phyloP scores from a whole-genome alignment of 2,888 invertebrate genomes.

The Ormyrus rosae region DNA sequence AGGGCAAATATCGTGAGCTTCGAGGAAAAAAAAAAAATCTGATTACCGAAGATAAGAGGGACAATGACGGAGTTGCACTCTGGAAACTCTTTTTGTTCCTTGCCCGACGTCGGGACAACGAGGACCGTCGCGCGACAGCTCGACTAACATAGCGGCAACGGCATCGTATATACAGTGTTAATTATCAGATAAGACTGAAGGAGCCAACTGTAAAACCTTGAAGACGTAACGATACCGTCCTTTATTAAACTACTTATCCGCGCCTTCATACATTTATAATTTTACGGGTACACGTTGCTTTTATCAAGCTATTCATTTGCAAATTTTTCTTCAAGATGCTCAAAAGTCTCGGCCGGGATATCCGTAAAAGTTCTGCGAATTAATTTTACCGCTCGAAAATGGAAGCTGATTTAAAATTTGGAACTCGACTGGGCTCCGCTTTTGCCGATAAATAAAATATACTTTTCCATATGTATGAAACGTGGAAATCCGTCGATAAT shows the following conservation, averaged over 20 bases:
- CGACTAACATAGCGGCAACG: neutral
- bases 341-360: too few relatives aligned
- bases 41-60: slow-evolving; percentile 31
- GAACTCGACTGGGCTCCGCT: too few relatives aligned
- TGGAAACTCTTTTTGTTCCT: slow-evolving; percentile 18
- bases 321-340: neutral
- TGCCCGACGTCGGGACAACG: neutral
- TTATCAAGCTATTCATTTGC: too few relatives aligned
- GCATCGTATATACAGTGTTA: slow-evolving; percentile 25
- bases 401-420: too few relatives aligned
- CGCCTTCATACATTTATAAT: slow-evolving; percentile 32
- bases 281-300: neutral
- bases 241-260: slow-evolving; percentile 28
- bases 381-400: too few relatives aligned
- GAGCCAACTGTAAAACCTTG: neutral
- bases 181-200: slow-evolving; percentile 42
- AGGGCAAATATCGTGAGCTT: slow-evolving; percentile 36
- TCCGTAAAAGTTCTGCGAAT: too few relatives aligned
- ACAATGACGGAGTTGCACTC: slow-evolving; percentile 45
- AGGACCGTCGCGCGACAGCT: neutral
- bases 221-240: neutral
- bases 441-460: too few relatives aligned
- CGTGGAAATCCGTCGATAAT: neutral
- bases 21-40: slow-evolving; percentile 30
- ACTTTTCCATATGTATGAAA: too few relatives aligned